Conservation (phyloP, 2,797 vertebrate genomes). For the Phaenicophaeus curvirostris region DNA sequence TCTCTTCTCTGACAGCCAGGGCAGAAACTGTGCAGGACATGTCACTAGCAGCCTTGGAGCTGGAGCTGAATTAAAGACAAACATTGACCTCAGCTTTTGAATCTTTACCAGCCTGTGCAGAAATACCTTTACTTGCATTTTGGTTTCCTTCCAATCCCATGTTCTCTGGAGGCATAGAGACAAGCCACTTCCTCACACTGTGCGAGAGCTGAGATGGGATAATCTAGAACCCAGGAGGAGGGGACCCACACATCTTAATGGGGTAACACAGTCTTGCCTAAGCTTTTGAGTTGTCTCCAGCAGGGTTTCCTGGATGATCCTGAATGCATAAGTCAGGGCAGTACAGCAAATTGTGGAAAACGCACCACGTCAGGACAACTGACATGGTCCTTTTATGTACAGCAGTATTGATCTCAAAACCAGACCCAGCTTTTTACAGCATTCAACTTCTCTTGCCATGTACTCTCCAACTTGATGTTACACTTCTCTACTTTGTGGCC, state of each 20-base stretch:
- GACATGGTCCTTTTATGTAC: background rate
- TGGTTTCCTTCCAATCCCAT: background rate
- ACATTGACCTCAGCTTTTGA: conserved; percentile 21
- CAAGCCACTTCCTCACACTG: background rate
- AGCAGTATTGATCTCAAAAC: background rate
- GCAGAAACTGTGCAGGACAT: background rate
- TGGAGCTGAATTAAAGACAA: background rate
- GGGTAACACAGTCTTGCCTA: background rate
- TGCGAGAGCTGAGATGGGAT: background rate
- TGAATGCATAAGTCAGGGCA: background rate
- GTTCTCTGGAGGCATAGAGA: background rate
- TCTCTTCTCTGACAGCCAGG: background rate
- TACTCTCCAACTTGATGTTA: background rate
- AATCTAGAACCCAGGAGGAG: background rate
- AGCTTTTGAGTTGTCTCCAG: background rate
- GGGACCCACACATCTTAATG: background rate
- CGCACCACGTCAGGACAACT: background rate
- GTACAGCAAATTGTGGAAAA: background rate
- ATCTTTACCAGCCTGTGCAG: background rate
- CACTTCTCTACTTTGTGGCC: background rate
- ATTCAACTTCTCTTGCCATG: background rate
- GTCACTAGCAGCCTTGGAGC: background rate
- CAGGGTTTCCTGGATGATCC: background rate
- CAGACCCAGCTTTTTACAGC: accelerated
- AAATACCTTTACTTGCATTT: background rate